Evolutionary conservation across 2,888 invertebrate species (phyloP), one percentile per base, ranked within the genome.

Genomic region (Rhabditoides inermis): DNA sequence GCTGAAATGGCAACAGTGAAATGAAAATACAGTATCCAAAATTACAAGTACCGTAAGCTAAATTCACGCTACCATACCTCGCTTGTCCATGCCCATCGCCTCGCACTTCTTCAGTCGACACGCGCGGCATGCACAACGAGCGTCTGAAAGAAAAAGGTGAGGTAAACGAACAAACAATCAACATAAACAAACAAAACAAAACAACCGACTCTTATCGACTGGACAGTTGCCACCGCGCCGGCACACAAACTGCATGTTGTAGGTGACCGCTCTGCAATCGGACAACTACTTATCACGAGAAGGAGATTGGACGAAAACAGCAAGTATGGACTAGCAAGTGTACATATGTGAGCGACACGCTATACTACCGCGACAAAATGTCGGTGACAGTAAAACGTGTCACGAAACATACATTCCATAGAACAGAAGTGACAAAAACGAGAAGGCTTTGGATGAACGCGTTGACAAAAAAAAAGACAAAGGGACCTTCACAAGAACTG

Each of bases 191-290:
- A 20, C 18, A 40, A 40, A 40, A 20, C 15, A 18, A 40, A 40
- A 40, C 7, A 48, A 50, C 59, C 46, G 44, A 72, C 72, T 72
- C 56, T 69, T 73, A 54, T 73, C 70, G 32, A 73, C 70, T 1
- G 63, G 61, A 55, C 73, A 73, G 40, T 60, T 56, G n/a, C 72
- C 72, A 7, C 71, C 73, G 44, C 73, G 56, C 12, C 70, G 49
- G 45, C 69, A 70, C 2, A 51, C 42, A 49, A 71, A 71, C n/a
- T 55, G 57, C 62, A 69, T 63, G 45, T 68, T 68, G 48, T 64
- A 69, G 39, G 72, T 73, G 42, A 73, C 58, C 12, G 73, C 71
- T n/a, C 73, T n/a, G n/a, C n/a, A n/a, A n/a, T n/a, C n/a, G n/a
- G n/a, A n/a, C n/a, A n/a, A n/a, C n/a, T n/a, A n/a, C n/a, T n/a